Evolutionary conservation across 2,113 vertebrate genomes (phyloP).

Genomic region (Burhinus oedicnemus): DNA sequence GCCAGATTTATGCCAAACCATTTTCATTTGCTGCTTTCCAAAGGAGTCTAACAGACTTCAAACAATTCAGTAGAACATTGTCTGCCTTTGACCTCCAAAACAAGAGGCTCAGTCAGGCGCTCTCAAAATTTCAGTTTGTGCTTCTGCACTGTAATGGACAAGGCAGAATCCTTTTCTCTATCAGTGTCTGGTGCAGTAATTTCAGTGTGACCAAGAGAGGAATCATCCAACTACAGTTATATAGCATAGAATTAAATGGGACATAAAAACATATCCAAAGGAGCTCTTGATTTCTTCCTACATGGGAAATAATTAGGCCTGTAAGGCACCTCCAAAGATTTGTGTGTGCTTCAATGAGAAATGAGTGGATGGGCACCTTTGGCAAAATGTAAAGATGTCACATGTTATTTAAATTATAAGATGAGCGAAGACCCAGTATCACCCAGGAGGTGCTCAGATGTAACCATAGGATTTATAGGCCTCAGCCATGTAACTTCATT

Average conservation of each 20-base stretch:
- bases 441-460: background rate
- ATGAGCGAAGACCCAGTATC: background rate
- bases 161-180: background rate
- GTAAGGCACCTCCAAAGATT: background rate
- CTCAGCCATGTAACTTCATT: background rate
- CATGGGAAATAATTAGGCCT: background rate
- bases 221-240: background rate
- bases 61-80: background rate
- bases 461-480: background rate
- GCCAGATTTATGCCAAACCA: background rate
- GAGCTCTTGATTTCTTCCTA: background rate
- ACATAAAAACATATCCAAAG: background rate
- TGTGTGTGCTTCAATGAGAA: background rate
- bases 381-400: background rate
- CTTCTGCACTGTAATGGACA: background rate
- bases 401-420: background rate
- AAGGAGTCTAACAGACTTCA: background rate
- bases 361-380: background rate
- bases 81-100: background rate
- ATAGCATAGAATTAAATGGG: background rate
- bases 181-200: background rate
- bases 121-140: background rate
- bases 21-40: background rate
- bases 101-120: rapidly evolving
- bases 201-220: background rate